phyloP scores from a whole-genome alignment of 2,113 vertebrate species.

The Ciconia stormi region DNA sequence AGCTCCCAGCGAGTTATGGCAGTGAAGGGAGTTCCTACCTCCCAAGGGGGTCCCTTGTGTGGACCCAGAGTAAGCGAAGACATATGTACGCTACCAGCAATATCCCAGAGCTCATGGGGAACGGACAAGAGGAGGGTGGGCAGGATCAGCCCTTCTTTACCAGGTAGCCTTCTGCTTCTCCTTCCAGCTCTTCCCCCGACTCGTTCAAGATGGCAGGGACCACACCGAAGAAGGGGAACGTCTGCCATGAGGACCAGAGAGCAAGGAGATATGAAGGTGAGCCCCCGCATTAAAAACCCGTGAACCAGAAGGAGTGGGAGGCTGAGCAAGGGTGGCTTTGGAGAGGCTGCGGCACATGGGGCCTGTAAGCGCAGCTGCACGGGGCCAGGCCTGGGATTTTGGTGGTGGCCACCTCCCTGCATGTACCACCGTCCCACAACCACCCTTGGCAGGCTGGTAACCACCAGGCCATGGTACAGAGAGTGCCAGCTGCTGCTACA shows the following conservation, averaged over 20 bases:
- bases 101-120: neutral
- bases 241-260: slow-evolving; percentile 71
- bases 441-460: neutral
- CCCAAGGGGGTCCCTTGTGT: neutral
- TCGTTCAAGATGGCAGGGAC: slow-evolving; percentile 93
- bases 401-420: neutral
- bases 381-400: neutral
- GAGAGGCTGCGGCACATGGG: neutral
- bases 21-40: neutral
- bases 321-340: neutral
- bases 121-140: neutral
- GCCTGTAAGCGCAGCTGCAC: accelerated
- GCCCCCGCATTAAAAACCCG: neutral
- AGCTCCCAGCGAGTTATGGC: neutral
- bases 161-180: slow-evolving; percentile 94
- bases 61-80: neutral
- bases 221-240: slow-evolving; percentile 95
- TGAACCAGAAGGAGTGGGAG: neutral
- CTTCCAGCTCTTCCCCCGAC: slow-evolving; percentile 93
- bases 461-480: neutral
- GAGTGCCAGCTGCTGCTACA: neutral
- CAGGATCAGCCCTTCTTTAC: slow-evolving; percentile 70
- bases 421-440: neutral
- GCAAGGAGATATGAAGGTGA: neutral
- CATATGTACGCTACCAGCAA: neutral